Base-by-base conservation (phyloP, 1,140 invertebrate species). In the Tetraneura akinire region DNA sequence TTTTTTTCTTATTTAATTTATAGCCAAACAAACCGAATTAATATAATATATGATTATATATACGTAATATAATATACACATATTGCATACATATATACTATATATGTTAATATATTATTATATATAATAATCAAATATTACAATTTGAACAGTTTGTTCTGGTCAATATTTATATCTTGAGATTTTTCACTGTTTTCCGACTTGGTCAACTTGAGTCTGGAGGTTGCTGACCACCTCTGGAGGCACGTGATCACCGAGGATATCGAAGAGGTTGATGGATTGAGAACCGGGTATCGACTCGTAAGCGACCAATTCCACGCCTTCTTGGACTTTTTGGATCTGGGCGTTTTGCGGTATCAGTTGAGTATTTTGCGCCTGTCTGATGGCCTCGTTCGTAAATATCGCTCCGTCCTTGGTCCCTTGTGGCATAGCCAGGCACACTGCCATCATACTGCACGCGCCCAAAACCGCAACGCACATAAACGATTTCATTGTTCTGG, bases 221-320 rank as follows among this genome's bases (percentile, higher is more conserved):
- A 94, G 88, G 86, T 94, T 94, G 87, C 91, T 92, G 83, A 94
- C 92, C n/a, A 94, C 93, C 86, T 94, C 93, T 21, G 91, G 89
- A 26, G 93, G 93, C 29, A 94, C 90, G 84, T 93, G 91, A 82
- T 92, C 92, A 9, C 92, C 92, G 23, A 94, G 87, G 82, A 94
- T 93, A 84, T 92, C 90, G 84, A 91, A 92, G 0, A 94, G 88
- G 85, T 94, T 92, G 85, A 94, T 92, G 83, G 90, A 90, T 85
- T 94, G 92, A 85, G 93, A 90, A 26, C 91, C 92, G 81, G 92
- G 92, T 81, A 94, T 94, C 47, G 91, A 91, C 85, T 94, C 92
- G 84, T 92, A 93, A 0, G 92, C 92, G 0, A 91, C 92, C 82
- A 94, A 85, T 86, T 94, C 92, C 60, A 94, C 93, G 26, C 92